Evolutionary conservation across 2,888 invertebrate genomes (phyloP).

Genomic region (Nomada hirtipes): DNA sequence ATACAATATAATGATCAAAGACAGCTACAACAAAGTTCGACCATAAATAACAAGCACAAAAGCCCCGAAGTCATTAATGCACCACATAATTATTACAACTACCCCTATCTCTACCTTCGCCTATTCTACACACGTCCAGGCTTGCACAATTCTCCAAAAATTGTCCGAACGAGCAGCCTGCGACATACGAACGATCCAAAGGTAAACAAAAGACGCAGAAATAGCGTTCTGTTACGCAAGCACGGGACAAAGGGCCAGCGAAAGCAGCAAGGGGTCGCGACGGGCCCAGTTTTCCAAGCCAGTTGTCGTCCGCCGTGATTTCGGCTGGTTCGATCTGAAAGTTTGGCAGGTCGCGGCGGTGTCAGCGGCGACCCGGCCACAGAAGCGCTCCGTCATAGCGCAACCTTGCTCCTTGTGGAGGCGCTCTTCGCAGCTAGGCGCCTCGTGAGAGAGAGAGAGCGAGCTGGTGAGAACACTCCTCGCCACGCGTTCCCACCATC

Average conservation of each 20-base stretch:
- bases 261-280: conserved; percentile 32
- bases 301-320: conserved; percentile 55
- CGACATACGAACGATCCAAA: neutral
- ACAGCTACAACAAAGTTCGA: too few relatives aligned
- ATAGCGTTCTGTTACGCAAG: conserved; percentile 10
- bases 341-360: conserved; percentile 70
- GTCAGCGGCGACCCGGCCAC: conserved; percentile 59
- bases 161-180: neutral
- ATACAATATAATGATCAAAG: too few relatives aligned
- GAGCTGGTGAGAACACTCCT: conserved; percentile 83
- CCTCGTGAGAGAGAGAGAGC: conserved; percentile 70
- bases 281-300: conserved; percentile 54
- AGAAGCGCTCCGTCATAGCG: conserved; percentile 52
- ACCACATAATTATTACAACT: too few relatives aligned
- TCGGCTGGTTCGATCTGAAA: conserved; percentile 42
- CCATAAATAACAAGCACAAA: too few relatives aligned
- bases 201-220: neutral
- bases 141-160: too few relatives aligned
- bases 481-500: conserved; percentile 84
- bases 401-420: conserved; percentile 44
- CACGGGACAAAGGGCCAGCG: conserved; percentile 11
- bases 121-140: too few relatives aligned
- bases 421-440: conserved; percentile 67
- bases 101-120: too few relatives aligned
- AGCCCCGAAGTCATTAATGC: too few relatives aligned